A percentile compares a stretch with the other conserved stretches of the same genome.
These are phyloP conservation scores for Telmatochromis brichardi DNA, from an alignment of 2,113 vertebrate species.

Conservation along the genomic window DNA sequence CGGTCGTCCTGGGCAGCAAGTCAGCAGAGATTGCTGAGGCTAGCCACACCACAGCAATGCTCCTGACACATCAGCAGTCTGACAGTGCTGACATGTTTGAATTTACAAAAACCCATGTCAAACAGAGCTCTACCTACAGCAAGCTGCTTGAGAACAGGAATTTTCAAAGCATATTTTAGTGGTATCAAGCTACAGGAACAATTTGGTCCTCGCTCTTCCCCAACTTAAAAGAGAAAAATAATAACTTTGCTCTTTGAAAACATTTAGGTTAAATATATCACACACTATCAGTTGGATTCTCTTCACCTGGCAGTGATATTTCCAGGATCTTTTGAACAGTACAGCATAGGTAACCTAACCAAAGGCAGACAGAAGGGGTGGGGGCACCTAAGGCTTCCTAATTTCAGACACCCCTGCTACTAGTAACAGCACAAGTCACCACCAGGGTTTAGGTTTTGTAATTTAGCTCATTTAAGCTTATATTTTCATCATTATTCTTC, in stretches of 20 bases:
- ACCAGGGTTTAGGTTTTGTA: background rate
- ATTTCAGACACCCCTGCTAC: background rate
- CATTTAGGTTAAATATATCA: background rate
- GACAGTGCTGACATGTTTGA: slow-evolving; percentile 30
- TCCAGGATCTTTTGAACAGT: background rate
- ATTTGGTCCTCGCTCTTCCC: background rate
- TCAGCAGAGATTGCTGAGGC: slow-evolving; percentile 60
- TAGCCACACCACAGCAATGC: slow-evolving; percentile 27
- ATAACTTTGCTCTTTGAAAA: background rate
- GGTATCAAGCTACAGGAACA: background rate
- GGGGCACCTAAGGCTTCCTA: background rate
- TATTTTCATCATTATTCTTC: background rate
- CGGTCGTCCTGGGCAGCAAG: slow-evolving; percentile 38
- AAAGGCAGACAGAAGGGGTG: background rate
- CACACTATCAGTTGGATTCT: background rate
- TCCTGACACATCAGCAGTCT: slow-evolving; percentile 23
- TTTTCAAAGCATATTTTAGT: background rate
- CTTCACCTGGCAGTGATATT: background rate
- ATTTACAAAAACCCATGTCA: background rate
- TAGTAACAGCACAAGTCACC: background rate
- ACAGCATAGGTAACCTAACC: background rate
- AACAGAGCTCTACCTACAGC: background rate
- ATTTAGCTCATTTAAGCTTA: background rate
- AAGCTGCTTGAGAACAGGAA: rapidly evolving
- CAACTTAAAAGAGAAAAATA: background rate